A percentile compares a stretch with the other conserved stretches of the same genome.
phyloP scores from a whole-genome alignment of 92 coral and sea anemone genomes.

The Epizoanthus illoricatus region DNA sequence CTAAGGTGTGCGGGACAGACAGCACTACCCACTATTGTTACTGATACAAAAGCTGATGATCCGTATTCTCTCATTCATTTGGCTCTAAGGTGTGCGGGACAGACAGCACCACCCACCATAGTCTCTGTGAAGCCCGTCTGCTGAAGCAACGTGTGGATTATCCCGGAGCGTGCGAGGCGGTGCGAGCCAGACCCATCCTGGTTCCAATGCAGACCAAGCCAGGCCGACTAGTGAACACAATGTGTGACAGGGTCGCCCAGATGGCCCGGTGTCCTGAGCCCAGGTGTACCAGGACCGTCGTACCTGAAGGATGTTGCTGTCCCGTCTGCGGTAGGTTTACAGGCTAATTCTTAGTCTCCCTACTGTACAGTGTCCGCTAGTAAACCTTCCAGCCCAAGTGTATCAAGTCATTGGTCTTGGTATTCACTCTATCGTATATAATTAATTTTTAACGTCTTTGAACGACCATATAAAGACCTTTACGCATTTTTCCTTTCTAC shows the following conservation, averaged over 20 bases:
- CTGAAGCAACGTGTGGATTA: conserved; percentile 80
- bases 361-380: no score
- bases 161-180: conserved; percentile 79
- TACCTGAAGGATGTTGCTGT: conserved; percentile 92
- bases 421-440: no score
- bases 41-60: no score
- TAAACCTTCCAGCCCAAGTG: no score
- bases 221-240: conserved; percentile 45
- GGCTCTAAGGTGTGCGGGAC: conserved; percentile 76
- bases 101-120: conserved; percentile 70
- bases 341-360: no score
- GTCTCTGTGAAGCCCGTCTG: conserved; percentile 71
- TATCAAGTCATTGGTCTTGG: no score
- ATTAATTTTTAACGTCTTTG: no score
- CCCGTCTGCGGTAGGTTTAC: conserved; percentile 84
- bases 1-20: no score
- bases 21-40: no score
- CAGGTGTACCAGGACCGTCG: conserved; percentile 54
- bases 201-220: conserved; percentile 17
- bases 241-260: conserved; percentile 71
- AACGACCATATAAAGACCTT: no score
- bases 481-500: no score
- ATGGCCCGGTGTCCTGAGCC: conserved; percentile 62
- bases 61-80: no score
- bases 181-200: conserved; percentile 60